Evolutionary conservation across 2,888 invertebrate genomes (phyloP), one percentile per base, ranked within the genome.

Genomic region (Heliconius cydno): DNA sequence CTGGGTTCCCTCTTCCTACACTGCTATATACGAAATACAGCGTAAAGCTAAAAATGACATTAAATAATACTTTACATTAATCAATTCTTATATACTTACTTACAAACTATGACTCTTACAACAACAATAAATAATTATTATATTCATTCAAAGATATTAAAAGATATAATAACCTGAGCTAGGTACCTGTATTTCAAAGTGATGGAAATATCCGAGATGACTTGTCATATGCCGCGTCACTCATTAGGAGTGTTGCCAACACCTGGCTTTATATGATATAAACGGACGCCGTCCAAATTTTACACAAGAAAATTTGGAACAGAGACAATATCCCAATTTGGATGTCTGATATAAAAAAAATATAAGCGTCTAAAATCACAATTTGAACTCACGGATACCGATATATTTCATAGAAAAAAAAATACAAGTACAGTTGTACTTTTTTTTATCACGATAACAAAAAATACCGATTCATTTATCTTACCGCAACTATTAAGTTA

Each of bases 321-420:
- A 15, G 78, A 71, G 66, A 81, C 81, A 79, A 82, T 79, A 80
- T 79, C 81, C 78, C 78, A 78, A 78, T 79, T 79, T 79, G 81
- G 81, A 80, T 81, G 65, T 77, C 66, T 19, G 65, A 57, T 76
- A 60, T 60, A 60, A 67, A n/a, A 28, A 38, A 28, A 70, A 71
- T 65, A 38, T 12, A 19, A 63, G 52, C 3, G 9, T n/a, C 57
- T n/a, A 22, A 73, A n/a, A 12, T 52, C 46, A 68, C 25, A 70
- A 41, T 41, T 22, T 72, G 72, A 72, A 72, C 30, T 57, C 28
- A n/a, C 25, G 3, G 3, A 28, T 28, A 52, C 12, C 7, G 1
- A 52, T 52, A 52, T 52, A 52, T 52, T 52, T 19, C 52, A 52
- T 52, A 5, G 46, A 13, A 4, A 52, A 46, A 0, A 46, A 46